Evolutionary conservation across 2,888 invertebrate genomes (phyloP).

Genomic region (Dromius quadrimaculatus): DNA sequence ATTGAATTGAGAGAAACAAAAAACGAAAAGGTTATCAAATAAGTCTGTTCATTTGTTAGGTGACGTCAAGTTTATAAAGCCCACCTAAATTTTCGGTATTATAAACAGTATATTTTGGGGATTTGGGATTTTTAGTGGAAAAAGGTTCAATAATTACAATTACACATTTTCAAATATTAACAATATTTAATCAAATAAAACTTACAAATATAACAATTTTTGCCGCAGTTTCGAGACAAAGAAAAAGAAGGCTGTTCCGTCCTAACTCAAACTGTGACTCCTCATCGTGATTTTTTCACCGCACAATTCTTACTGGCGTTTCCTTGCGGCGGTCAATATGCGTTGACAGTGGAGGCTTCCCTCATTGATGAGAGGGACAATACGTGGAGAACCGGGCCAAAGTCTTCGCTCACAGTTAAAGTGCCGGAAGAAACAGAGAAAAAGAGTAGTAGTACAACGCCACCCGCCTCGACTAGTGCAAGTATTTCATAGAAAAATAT

Average conservation of each 20-base stretch:
- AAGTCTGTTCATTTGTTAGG: too few relatives aligned
- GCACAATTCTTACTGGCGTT: constrained; percentile 90
- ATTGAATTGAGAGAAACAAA: too few relatives aligned
- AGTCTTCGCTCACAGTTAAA: constrained; percentile 80
- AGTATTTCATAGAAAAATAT: constrained; percentile 11
- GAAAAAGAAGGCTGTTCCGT: constrained; percentile 60
- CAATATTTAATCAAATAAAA: constrained; percentile 8
- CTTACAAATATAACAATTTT: constrained; percentile 9
- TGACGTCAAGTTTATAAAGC: too few relatives aligned
- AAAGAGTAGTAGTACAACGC: constrained; percentile 62
- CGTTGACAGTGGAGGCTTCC: constrained; percentile 86
- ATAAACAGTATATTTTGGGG: too few relatives aligned
- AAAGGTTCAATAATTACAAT: too few relatives aligned
- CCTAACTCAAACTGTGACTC: constrained; percentile 85
- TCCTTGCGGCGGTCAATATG: constrained; percentile 76
- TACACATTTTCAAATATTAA: too few relatives aligned
- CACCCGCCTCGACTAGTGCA: constrained; percentile 52
- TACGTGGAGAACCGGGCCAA: constrained; percentile 92
- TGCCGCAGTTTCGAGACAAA: constrained; percentile 24
- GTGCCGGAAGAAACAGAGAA: constrained; percentile 75
- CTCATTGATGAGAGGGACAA: constrained; percentile 87
- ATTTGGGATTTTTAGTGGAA: too few relatives aligned
- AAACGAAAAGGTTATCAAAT: too few relatives aligned
- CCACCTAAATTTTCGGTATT: too few relatives aligned
- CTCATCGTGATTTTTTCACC: constrained; percentile 94